Base-by-base conservation (phyloP, 2,113 vertebrate genomes). In the Delphinapterus leucas region DNA sequence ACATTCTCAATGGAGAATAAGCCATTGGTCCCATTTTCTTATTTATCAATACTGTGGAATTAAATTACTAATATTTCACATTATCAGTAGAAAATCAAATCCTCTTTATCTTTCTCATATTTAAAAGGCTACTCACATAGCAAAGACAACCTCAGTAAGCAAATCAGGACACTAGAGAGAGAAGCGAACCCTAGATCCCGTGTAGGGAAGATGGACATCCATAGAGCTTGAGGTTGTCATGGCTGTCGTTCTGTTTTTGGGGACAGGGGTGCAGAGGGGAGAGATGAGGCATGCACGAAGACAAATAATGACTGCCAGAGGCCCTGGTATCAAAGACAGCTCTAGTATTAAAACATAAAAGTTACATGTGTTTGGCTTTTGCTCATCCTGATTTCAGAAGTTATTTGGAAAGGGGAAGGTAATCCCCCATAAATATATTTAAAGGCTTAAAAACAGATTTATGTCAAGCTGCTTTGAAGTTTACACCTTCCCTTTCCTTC, bases 371-470 rank as follows among this genome's bases (percentile, higher is more conserved):
- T 67, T 89, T 90, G n/a, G 65, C 71, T 81, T 95, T 49, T 79
- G 81, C 74, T 79, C 41, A 36, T 82, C 10, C 49, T 85, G 12
- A 87, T 76, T 49, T 77, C 88, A 81, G 31, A 93, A 87, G 47
- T 49, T 74, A 87, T 73, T 77, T 44, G 53, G 31, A 90, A 88
- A 73, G 8, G 13, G 13, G 10, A 97, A 93, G 70, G 38, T n/a
- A 86, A 77, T 41, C 15, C 36, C 80, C 67, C 4, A 28, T 81
- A 94, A 90, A 96, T 70, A 26, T 83, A 92, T 55, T 88, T 74
- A 49, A 77, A 91, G 55, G 36, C 81, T 93, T 94, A 88, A 96
- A 95, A 91, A 83, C 2, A 83, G 77, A 90, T 70, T 76, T 53
- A 49, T 33, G 74, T 55, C 82, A 80, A 76, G 23, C 41, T 55